phyloP scores from a whole-genome alignment of 2,797 vertebrate genomes.

The Sebastes aleutianus region DNA sequence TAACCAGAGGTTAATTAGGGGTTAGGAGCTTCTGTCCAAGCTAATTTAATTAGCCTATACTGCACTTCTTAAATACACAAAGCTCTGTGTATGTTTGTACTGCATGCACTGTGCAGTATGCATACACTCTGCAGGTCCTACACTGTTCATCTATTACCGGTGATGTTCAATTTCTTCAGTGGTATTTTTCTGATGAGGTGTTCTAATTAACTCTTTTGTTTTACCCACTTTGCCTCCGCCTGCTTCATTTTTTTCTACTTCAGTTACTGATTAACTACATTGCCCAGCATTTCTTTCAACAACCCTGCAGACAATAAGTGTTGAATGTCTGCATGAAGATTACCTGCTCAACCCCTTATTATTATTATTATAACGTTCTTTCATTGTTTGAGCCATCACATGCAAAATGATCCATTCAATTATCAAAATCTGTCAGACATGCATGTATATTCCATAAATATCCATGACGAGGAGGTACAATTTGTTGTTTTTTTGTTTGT shows the following conservation, averaged over 20 bases:
- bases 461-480: too few relatives aligned
- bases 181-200: background rate
- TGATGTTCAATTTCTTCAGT: background rate
- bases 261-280: background rate
- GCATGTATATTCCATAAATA: too few relatives aligned
- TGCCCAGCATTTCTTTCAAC: background rate
- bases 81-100: background rate
- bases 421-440: too few relatives aligned
- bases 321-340: background rate
- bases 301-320: background rate
- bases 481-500: too few relatives aligned
- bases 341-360: background rate
- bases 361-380: too few relatives aligned
- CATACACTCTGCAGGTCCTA: background rate
- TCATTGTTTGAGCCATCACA: too few relatives aligned
- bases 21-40: background rate
- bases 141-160: background rate
- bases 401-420: too few relatives aligned
- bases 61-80: background rate
- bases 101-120: background rate
- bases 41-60: conserved; percentile 20
- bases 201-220: conserved; percentile 10
- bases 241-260: background rate
- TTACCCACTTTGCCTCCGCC: background rate
- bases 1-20: conserved; percentile 35